Evolutionary conservation across 1,140 invertebrate genomes (phyloP).

Genomic region (Drosophila suzukii): DNA sequence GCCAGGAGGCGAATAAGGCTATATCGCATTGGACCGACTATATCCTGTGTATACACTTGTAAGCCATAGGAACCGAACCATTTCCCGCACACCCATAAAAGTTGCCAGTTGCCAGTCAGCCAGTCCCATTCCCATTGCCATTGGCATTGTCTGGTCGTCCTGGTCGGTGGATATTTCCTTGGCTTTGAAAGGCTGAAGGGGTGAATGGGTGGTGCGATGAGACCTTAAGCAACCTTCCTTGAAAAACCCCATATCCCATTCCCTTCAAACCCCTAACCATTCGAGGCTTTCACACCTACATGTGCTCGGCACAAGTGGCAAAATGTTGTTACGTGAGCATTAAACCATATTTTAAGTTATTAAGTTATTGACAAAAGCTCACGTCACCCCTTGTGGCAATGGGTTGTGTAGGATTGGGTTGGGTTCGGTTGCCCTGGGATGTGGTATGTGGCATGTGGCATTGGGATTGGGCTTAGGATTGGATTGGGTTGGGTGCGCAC

Average conservation of each 20-base stretch:
- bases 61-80: conserved; percentile 39
- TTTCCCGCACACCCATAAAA: conserved; percentile 46
- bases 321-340: conserved; percentile 82
- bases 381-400: conserved; percentile 67
- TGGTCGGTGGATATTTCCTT: conserved; percentile 38
- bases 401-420: not conserved
- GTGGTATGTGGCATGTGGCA: conserved; percentile 5
- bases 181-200: conserved; percentile 35
- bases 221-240: conserved; percentile 40
- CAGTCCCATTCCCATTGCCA: conserved; percentile 37
- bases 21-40: conserved; percentile 18
- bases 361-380: conserved; percentile 82
- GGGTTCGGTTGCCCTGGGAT: not conserved
- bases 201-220: conserved; percentile 21
- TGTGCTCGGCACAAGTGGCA: conserved; percentile 76
- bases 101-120: conserved; percentile 39
- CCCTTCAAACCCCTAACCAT: not conserved
- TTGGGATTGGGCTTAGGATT: conserved; percentile 4
- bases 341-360: conserved; percentile 83
- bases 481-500: conserved; percentile 24
- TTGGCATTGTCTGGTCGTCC: conserved; percentile 38
- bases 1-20: conserved; percentile 46
- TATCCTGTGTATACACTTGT: conserved; percentile 46
- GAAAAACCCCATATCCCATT: not conserved
- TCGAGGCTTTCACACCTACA: conserved; percentile 59